Conservation (phyloP, 2,113 vertebrate genomes). For the Pseudolaguvia tuberculata region DNA sequence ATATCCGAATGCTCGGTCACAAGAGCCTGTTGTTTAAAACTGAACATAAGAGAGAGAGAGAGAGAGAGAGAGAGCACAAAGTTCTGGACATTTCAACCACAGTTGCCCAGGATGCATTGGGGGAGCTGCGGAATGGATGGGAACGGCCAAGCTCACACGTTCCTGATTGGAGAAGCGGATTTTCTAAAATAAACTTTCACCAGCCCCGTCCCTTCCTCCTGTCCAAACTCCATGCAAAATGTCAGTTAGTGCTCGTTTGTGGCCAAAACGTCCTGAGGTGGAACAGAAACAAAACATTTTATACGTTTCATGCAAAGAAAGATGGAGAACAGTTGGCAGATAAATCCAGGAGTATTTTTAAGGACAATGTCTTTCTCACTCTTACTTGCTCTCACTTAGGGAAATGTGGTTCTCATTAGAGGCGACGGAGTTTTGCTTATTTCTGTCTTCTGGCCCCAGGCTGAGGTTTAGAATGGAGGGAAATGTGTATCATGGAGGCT, state of each 20-base stretch:
- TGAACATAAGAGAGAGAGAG: constrained; percentile 23
- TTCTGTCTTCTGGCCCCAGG: constrained; percentile 43
- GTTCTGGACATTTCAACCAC: constrained; percentile 43
- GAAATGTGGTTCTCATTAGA: constrained; percentile 42
- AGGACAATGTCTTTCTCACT: constrained; percentile 29
- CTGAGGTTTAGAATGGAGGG: constrained; percentile 15
- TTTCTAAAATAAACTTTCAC: constrained; percentile 51
- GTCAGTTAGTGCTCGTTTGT: constrained; percentile 33
- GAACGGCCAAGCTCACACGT: constrained; percentile 48
- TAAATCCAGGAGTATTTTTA: constrained; percentile 8
- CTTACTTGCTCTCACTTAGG: constrained; percentile 11
- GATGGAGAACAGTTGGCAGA: constrained; percentile 16
- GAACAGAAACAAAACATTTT: constrained; percentile 22
- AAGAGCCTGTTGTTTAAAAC: constrained; percentile 50
- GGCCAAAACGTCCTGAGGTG: constrained; percentile 23
- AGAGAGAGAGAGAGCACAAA: constrained; percentile 42
- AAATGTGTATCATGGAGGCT: constrained; percentile 27
- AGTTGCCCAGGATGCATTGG: constrained; percentile 46
- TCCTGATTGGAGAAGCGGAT: constrained; percentile 33
- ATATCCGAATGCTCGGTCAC: constrained; percentile 37
- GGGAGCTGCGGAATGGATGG: constrained; percentile 40
- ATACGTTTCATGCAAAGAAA: constrained; percentile 13
- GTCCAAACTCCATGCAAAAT: constrained; percentile 25
- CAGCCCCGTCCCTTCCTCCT: constrained; percentile 30
- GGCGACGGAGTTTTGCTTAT: constrained; percentile 47